Conservation (phyloP, 2,888 invertebrate genomes). For the Calameuta filiformis region DNA sequence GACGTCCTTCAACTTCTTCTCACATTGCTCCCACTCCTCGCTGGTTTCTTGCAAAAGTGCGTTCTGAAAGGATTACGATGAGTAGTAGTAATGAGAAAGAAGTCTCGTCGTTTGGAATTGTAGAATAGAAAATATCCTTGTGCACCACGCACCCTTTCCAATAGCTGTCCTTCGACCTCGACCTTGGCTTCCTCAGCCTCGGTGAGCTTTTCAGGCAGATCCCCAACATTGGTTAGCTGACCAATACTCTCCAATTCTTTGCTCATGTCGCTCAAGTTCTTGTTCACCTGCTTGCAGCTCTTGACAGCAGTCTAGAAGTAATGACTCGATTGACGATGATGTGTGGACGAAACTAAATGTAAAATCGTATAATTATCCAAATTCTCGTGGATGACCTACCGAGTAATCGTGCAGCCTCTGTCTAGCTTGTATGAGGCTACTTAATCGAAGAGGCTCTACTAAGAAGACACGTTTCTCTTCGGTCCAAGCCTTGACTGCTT, state of each 20-base stretch:
- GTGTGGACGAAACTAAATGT: not conserved
- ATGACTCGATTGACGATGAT: constrained; percentile 3
- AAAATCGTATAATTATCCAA: not conserved
- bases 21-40: constrained; percentile 97
- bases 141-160: constrained; percentile 79
- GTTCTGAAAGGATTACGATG: constrained; percentile 72
- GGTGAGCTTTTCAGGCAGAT: constrained; percentile 86
- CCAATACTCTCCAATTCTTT: constrained; percentile 88
- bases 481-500: constrained; percentile 85
- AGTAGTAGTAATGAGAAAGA: not conserved
- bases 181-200: constrained; percentile 89
- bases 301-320: constrained; percentile 81
- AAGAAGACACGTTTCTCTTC: constrained; percentile 85
- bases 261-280: constrained; percentile 91
- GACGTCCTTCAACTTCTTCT: constrained; percentile 91
- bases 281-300: constrained; percentile 87
- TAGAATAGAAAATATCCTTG: not conserved
- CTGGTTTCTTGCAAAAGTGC: constrained; percentile 89
- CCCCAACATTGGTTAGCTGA: constrained; percentile 85
- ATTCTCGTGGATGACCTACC: constrained; percentile 67
- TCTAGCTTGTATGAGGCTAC: constrained; percentile 83
- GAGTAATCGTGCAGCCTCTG: constrained; percentile 89
- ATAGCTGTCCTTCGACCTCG: constrained; percentile 84
- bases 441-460: constrained; percentile 80
- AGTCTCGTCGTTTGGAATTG: not conserved